Evolutionary conservation across 2,888 invertebrate genomes (phyloP), one percentile per base, ranked within the genome.

Genomic region (Choreutis nemorana): DNA sequence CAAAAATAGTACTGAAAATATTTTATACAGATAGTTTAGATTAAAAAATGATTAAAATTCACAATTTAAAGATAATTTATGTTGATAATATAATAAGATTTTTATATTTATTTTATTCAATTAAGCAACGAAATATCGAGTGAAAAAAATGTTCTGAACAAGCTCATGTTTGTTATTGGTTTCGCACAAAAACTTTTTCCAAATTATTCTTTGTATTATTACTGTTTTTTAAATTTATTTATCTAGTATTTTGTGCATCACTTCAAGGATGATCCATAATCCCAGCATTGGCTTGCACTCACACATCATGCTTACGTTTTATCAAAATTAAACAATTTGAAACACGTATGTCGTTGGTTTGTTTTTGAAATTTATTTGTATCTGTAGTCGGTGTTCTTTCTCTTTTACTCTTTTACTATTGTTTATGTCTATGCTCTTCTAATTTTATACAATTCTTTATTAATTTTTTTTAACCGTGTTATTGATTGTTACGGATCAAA

Each of bases 311-410:
- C 71, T 75, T 72, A 48, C 53, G 49, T 56, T 58, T 51, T 31
- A 40, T 29, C 41, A 31, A 32, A 10, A 32, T 31, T 44, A 55
- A 49, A 44, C 41, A 40, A 45, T 39, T 23, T 53, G 44, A 45
- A 42, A 36, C 35, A 30, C 33, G 32, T 48, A 45, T 63, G 59
- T 55, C 64, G 28, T 9, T 52, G 55, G 50, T 55, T 58, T 58
- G 47, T 55, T 55, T 52, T 51, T 23, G 10, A 23, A n/a, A 45
- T 44, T 39, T 55, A 57, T 58, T 48, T 58, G 55, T 71, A 55
- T 26, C 34, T 58, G 64, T 78, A 77, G 77, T 73, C 73, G 64
- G 75, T 78, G 78, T 78, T 78, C 78, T 46, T 77, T 78, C 78
- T 78, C 78, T 78, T 75, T 73, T 57, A 66, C 67, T 62, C 56